Evolutionary conservation across 64 coral and sea anemone genomes (phyloP), one percentile per base, ranked within the genome.

Genomic region (Catalaphyllia jardinei): DNA sequence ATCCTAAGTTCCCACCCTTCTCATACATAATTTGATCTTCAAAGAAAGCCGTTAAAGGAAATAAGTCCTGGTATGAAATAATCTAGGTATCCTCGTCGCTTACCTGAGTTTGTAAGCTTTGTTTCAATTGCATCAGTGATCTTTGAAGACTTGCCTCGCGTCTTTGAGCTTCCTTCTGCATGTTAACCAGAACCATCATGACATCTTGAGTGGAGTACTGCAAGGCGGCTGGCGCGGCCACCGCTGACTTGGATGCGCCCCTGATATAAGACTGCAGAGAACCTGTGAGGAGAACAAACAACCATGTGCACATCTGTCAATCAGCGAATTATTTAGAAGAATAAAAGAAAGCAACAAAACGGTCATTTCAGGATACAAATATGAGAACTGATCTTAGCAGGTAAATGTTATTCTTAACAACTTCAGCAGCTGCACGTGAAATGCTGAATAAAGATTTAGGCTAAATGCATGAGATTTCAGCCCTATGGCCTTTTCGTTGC

Each of bases 141-240:
- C 62, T 69, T 10, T 85, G 81, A 35, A 85, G 46, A 85, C 81
- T 85, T 71, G 69, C 81, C 16, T 85, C 81, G 0, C 81, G 81
- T 85, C 81, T 85, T 24, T 85, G 81, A 51, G 81, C 81, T 29
- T 85, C 81, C 39, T 85, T 85, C 67, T 85, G 81, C 81, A 85
- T 85, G 22, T 29, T 85, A 14, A 85, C 81, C 62, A 85, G 31
- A 8, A 85, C 81, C 81, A 85, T 85, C 81, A 85, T 85, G 4
- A 85, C 62, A 24, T 85, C 81, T 16, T 71, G 35, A 71, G 39
- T 85, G 33, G 62, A 25, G 38, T 85, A 85, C 35, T 71, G 81
- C 24, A 85, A 42, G 14, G 81, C 22, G 20, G 81, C 62, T 8
- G 46, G 13, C 8, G 24, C 39, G 27, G 63, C 35, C 19, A 46